Base-by-base conservation (phyloP, 1,140 invertebrate genomes). In the Subanguina moxae region DNA sequence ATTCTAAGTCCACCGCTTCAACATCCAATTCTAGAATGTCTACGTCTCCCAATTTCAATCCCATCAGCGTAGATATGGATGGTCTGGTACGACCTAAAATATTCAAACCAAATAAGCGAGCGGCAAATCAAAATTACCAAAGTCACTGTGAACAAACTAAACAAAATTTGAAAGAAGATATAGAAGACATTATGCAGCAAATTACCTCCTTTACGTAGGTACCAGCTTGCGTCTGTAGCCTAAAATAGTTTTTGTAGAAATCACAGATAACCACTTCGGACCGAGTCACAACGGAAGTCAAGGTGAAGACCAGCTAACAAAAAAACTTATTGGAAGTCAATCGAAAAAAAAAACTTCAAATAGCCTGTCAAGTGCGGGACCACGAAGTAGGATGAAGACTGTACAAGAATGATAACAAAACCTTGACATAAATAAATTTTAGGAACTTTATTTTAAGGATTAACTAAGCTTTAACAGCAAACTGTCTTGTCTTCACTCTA, bases 21-120 rank as follows among this genome's bases (percentile, higher is more conserved):
- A 86, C 86, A 80, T 86, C 86, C n/a, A 86, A 78, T 65, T 84
- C 78, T 7, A 86, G 67, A 69, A 86, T 86, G 71, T 86, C 86
- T n/a, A 82, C 71, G 38, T 63, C 64, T 45, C 65, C 78, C 62
- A 78, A 83, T 80, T 45, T 84, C 82, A 58, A 73, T 77, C 73
- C 72, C 13, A 85, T 69, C 13, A 86, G 43, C 1, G 76, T 76
- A 17, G 76, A 75, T 48, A 86, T 62, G 61, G 82, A 86, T 11
- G 86, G 86, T n/a, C 71, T 65, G 0, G 86, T 86, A 42, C 86
- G 72, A 23, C 66, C 32, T 38, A 5, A 11, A 11, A 38, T 5
- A 38, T 38, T 11, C 32, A 38, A 38, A 38, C 32, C 3, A 38
- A 38, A 38, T 38, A 38, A 38, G 32, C 32, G 32, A 5, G 32